A percentile compares a stretch with the other conserved stretches of the same genome.
Evolutionary conservation across 1,140 invertebrate species (phyloP).

Genomic region (Bacillus rossius): DNA sequence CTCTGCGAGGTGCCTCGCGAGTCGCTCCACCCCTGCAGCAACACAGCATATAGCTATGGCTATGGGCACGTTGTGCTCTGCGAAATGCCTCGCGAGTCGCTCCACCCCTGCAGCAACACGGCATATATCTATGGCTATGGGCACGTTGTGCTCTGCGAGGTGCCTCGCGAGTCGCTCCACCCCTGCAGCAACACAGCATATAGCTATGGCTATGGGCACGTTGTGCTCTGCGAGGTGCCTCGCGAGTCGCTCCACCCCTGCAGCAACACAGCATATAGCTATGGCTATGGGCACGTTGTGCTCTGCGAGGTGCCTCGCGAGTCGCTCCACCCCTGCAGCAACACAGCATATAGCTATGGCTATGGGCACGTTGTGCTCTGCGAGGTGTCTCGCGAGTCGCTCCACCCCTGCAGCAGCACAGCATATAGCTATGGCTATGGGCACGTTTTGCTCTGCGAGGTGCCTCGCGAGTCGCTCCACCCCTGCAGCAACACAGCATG

Average conservation of each 20-base stretch:
- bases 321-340: slow-evolving; percentile 65
- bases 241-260: slow-evolving; percentile 78
- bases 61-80: no score
- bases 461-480: no score
- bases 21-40: slow-evolving; percentile 67
- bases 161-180: no score
- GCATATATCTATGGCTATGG: no score
- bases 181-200: slow-evolving; percentile 72
- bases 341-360: slow-evolving; percentile 67
- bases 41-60: no score
- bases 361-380: slow-evolving; percentile 72
- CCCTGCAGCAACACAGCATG: no score
- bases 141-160: no score
- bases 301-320: slow-evolving; percentile 73
- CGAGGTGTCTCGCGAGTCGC: slow-evolving; percentile 71
- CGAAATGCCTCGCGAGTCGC: no score
- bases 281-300: slow-evolving; percentile 78
- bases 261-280: slow-evolving; percentile 54
- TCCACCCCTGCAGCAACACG: no score
- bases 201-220: slow-evolving; percentile 83
- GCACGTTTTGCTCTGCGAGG: no score
- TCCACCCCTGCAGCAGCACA: slow-evolving; percentile 63
- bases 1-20: slow-evolving; percentile 73
- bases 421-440: no score
- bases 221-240: slow-evolving; percentile 70